phyloP scores from a whole-genome alignment of 2,888 invertebrate species.

The Rhamphomyia laevipes region DNA sequence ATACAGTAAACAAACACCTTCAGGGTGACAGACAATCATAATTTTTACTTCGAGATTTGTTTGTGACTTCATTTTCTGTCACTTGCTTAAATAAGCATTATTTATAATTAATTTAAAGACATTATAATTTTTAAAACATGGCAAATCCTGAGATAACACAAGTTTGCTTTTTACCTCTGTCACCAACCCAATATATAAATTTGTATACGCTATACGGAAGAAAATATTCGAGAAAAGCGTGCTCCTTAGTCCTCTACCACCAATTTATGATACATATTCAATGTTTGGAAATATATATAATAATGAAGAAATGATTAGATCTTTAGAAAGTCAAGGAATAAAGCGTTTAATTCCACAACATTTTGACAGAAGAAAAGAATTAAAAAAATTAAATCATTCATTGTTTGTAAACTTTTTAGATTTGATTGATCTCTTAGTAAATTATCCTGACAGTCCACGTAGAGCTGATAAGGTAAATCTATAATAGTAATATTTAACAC shows the following conservation, averaged over 20 bases:
- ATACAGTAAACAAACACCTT: no score
- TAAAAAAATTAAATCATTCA: constrained; percentile 93
- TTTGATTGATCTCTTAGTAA: constrained; percentile 80
- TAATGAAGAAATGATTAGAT: constrained; percentile 90
- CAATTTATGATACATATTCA: constrained; percentile 77
- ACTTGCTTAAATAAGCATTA: no score
- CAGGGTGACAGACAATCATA: no score
- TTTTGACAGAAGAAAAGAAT: constrained; percentile 85
- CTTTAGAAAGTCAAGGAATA: constrained; percentile 85
- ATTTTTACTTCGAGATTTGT: no score
- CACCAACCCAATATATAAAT: constrained; percentile 85
- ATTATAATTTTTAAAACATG: no score
- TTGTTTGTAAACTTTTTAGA: constrained; percentile 89
- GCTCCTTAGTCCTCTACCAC: constrained; percentile 81
- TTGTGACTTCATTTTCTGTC: no score
- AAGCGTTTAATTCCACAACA: constrained; percentile 87
- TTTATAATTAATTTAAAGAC: no score
- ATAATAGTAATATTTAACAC: not conserved
- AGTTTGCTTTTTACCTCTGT: constrained; percentile 83
- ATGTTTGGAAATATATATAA: constrained; percentile 93
- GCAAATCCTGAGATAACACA: constrained; percentile 42
- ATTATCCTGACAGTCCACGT: constrained; percentile 82
- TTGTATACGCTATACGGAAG: constrained; percentile 89
- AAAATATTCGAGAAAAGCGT: constrained; percentile 75
- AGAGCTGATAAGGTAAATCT: constrained; percentile 72